A percentile compares a stretch with the other conserved stretches of the same genome.
phyloP scores from a whole-genome alignment of 2,888 invertebrate genomes.

The Cylloceria caligata region DNA sequence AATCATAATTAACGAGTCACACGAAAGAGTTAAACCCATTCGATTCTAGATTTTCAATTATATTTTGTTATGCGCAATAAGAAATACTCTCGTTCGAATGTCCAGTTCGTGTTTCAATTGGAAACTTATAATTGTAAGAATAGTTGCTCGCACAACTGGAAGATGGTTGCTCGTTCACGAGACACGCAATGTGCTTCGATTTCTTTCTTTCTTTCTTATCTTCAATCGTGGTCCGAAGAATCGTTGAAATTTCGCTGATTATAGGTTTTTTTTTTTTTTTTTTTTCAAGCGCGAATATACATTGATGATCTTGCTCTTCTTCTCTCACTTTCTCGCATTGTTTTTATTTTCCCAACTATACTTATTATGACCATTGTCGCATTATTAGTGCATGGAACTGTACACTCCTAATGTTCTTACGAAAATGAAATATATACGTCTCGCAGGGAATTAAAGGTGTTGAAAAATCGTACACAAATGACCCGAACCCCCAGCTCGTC shows the following conservation, averaged over 20 bases:
- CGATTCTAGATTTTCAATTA: constrained; percentile 15
- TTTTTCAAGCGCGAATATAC: constrained; percentile 58
- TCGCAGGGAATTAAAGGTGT: constrained; percentile 8
- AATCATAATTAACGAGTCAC: constrained; percentile 47
- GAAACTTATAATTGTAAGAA: constrained; percentile 53
- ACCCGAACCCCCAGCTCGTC: background rate
- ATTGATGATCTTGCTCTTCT: constrained; percentile 57
- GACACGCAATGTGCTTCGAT: constrained; percentile 3
- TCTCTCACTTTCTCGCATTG: constrained; percentile 14
- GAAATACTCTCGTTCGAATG: constrained; percentile 35
- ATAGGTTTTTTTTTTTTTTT: constrained; percentile 59
- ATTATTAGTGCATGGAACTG: constrained; percentile 57
- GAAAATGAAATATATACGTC: constrained; percentile 29
- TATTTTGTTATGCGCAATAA: constrained; percentile 21
- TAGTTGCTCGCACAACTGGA: constrained; percentile 42
- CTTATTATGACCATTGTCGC: constrained; percentile 59
- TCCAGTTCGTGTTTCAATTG: constrained; percentile 35
- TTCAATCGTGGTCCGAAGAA: constrained; percentile 37
- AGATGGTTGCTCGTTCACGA: constrained; percentile 29
- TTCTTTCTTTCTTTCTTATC: constrained; percentile 1
- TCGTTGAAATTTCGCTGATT: constrained; percentile 58
- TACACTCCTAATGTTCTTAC: constrained; percentile 41
- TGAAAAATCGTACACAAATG: constrained; percentile 11
- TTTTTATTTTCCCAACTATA: constrained; percentile 18
- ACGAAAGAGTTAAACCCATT: constrained; percentile 30